A percentile compares a stretch with the other conserved stretches of the same genome.
Evolutionary conservation across 2,888 invertebrate genomes (phyloP).

Genomic region (Sepioteuthis lessoniana): DNA sequence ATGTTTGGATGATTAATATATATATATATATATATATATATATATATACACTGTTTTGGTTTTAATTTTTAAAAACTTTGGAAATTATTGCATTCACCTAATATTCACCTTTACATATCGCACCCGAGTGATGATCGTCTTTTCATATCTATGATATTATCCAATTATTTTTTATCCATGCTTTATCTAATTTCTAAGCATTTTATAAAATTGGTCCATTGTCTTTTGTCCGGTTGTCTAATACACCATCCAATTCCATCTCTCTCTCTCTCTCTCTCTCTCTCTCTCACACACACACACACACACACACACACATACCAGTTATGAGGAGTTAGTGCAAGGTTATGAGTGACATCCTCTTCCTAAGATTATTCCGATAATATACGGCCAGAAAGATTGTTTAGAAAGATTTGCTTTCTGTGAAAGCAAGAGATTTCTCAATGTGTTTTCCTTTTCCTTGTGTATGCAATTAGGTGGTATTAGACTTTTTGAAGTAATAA

Average conservation of each 20-base stretch:
- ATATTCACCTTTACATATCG: no score
- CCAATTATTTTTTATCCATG: not conserved
- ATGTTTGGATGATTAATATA: no score
- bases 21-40: no score
- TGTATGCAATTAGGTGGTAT: slow-evolving; percentile 21
- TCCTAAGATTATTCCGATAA: not conserved
- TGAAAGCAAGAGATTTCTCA: not conserved
- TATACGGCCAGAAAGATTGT: not conserved
- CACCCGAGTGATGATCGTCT: no score
- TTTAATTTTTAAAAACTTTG: no score
- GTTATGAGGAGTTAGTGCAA: not conserved
- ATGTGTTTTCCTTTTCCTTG: not conserved
- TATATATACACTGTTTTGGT: no score
- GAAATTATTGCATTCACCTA: no score
- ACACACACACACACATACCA: not conserved
- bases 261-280: not conserved
- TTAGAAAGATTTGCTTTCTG: slow-evolving; percentile 4
- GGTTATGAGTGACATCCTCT: not conserved
- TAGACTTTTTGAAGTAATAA: slow-evolving; percentile 13
- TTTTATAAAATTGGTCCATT: not conserved
- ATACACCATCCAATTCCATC: not conserved
- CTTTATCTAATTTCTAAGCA: not conserved
- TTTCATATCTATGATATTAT: no score
- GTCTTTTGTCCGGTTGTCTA: not conserved
- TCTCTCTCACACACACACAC: no score